A percentile compares a stretch with the other conserved stretches of the same genome.
phyloP scores from a whole-genome alignment of 1,140 invertebrate genomes.

The Liolophura sinensis region DNA sequence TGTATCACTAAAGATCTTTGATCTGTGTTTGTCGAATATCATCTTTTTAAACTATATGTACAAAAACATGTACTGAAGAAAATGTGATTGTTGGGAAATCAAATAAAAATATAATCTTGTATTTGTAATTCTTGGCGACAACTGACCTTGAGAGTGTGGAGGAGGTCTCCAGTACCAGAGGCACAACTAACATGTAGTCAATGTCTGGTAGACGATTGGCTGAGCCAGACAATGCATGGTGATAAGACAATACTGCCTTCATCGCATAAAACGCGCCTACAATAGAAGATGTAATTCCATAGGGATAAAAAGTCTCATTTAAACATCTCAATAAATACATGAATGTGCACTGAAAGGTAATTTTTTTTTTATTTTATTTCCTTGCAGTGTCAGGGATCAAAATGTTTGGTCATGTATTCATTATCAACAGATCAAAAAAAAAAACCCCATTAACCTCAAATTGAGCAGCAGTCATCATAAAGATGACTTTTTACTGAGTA shows the following conservation, averaged over 20 bases:
- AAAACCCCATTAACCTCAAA: too few relatives aligned
- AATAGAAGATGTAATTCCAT: too few relatives aligned
- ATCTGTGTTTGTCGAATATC: neutral
- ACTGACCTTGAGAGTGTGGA: conserved; percentile 45
- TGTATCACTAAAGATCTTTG: too few relatives aligned
- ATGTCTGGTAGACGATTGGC: conserved; percentile 40
- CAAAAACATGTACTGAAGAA: neutral
- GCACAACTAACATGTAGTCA: conserved; percentile 49
- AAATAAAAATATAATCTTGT: neutral
- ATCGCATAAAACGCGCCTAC: conserved; percentile 55
- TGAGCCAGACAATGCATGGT: conserved; percentile 42
- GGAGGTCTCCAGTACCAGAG: conserved; percentile 42
- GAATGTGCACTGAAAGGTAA: neutral
- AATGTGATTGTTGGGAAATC: neutral
- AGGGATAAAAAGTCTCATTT: neutral
- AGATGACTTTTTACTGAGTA: too few relatives aligned
- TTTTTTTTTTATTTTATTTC: neutral
- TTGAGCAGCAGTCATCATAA: too few relatives aligned
- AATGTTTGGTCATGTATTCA: too few relatives aligned
- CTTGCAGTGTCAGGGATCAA: neutral
- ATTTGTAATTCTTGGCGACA: neutral
- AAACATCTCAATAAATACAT: neutral
- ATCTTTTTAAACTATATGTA: neutral
- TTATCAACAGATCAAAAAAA: too few relatives aligned
- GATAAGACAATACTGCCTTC: conserved; percentile 55